Conservation (phyloP, 2,888 invertebrate genomes). For the Proisotoma minuta region DNA sequence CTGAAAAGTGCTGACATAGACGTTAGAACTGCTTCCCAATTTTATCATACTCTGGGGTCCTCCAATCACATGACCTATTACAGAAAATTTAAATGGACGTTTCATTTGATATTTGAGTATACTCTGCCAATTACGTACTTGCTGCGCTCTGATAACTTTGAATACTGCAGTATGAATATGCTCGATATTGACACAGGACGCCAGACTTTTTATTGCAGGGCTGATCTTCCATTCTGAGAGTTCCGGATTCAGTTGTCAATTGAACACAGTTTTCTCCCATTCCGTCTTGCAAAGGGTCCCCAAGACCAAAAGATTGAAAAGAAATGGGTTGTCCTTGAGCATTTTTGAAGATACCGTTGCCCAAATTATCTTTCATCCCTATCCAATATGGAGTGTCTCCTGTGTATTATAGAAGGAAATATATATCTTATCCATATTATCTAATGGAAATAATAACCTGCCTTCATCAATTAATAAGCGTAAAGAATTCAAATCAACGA, state of each 20-base stretch:
- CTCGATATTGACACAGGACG: neutral
- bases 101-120: neutral
- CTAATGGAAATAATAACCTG: too few species aligned
- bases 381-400: slow-evolving; percentile 11
- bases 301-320: neutral
- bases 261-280: neutral
- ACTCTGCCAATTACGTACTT: neutral
- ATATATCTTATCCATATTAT: neutral
- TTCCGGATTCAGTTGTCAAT: neutral
- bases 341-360: neutral
- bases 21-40: neutral
- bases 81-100: neutral
- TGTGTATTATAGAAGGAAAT: neutral
- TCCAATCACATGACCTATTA: neutral
- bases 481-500: neutral
- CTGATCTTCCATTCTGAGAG: neutral
- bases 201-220: neutral
- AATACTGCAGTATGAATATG: neutral
- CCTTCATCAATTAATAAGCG: neutral
- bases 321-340: neutral
- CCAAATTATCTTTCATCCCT: neutral
- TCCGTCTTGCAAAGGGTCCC: too few species aligned
- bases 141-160: neutral
- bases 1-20: neutral
- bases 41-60: neutral